Evolutionary conservation across 2,888 invertebrate genomes (phyloP), one percentile per base, ranked within the genome.

Genomic region (Holacanthella duospinosa): DNA sequence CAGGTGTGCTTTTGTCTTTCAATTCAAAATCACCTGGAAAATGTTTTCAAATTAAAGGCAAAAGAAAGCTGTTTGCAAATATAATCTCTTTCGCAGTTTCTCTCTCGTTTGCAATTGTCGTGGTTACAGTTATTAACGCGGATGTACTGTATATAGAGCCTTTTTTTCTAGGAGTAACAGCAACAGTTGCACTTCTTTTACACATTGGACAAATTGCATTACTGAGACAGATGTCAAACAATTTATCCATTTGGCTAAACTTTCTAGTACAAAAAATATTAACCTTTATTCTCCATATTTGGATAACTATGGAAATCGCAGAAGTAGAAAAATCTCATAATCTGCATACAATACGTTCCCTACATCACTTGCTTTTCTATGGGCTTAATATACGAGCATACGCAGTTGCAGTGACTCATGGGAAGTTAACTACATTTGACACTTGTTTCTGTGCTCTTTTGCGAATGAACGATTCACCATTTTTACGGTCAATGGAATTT

Each of bases 321-420:
- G 61, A 57, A 21, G 64, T 65, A 25, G 53, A 64, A 48, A 21
- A 29, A 29, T n/a, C 21, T 16, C 24, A 21, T 2, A 57, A 60
- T n/a, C 27, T 25, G 19, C 24, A 64, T 24, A 59, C 57, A 16
- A 60, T 58, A 3, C 63, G 63, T 12, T 70, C 71, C 1, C 65
- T 72, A 3, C 43, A 63, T 19, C 63, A 66, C n/a, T 56, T 72
- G 2, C 25, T 70, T n/a, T 65, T 64, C 16, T 66, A 66, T 44
- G 55, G 64, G 25, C 59, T 72, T 12, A 62, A 68, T 2, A 68
- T 71, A 36, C 55, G 71, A 56, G 68, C 65, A 21, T 72, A 66
- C 64, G 66, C 70, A 1, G 53, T 62, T 21, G 65, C 71, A 1
- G 57, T 70, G 2, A 68, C 64, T 2, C 63, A 67, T 27, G 68